Evolutionary conservation across 2,888 invertebrate genomes (phyloP).

Genomic region (Pristionchus maxplancki): DNA sequence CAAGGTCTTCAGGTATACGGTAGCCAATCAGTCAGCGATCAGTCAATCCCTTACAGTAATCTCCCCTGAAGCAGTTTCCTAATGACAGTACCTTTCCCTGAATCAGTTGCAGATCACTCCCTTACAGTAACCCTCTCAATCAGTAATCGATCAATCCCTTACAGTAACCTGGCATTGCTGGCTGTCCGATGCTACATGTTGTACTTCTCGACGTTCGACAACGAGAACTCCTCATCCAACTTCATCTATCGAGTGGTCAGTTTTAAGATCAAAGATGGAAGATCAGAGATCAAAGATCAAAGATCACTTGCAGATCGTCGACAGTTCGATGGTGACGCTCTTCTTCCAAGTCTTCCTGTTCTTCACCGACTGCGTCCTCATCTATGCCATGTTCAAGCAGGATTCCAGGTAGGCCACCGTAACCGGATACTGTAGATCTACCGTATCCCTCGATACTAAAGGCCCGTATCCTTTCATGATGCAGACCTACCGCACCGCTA

Average conservation of each 20-base stretch:
- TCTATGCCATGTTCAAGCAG: slow-evolving; percentile 21
- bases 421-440: not conserved
- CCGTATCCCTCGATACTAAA: no score
- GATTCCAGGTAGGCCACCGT: not conserved
- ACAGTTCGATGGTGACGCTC: not conserved
- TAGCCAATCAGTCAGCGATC: not conserved
- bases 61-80: not conserved
- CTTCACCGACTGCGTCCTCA: not conserved
- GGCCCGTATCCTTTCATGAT: no score
- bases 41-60: not conserved
- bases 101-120: no score
- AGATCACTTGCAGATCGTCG: not conserved
- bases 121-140: not conserved
- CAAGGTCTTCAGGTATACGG: not conserved
- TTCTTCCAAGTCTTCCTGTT: not conserved
- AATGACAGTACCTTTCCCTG: no score
- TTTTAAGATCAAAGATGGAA: not conserved
- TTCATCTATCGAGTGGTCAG: slow-evolving; percentile 24
- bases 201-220: not conserved
- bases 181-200: not conserved
- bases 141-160: not conserved
- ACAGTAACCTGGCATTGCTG: not conserved
- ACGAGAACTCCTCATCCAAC: not conserved
- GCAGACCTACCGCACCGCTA: no score
- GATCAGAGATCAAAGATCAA: not conserved